A percentile compares a stretch with the other conserved stretches of the same genome.
phyloP scores from a whole-genome alignment of 92 coral and sea anemone genomes.

The Umimayanthus kanabou region DNA sequence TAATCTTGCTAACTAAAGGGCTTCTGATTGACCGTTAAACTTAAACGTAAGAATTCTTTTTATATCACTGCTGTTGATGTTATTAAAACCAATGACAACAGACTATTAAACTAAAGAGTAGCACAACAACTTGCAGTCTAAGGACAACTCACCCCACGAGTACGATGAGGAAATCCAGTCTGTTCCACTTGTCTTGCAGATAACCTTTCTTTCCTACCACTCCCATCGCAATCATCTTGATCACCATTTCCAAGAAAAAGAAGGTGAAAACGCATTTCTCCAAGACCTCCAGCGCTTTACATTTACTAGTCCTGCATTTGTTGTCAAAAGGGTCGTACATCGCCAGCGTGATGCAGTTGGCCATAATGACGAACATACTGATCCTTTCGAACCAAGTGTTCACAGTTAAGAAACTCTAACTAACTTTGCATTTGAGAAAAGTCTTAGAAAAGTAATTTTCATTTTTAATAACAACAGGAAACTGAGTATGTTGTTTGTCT shows the following conservation, averaged over 20 bases:
- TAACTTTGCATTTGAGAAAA: not conserved
- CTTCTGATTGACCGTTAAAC: no score
- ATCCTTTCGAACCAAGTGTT: conserved; percentile 92
- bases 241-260: conserved; percentile 85
- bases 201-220: conserved; percentile 84
- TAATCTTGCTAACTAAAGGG: no score
- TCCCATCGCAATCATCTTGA: conserved; percentile 98
- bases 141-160: conserved; percentile 76
- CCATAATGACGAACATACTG: conserved; percentile 87
- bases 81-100: not conserved
- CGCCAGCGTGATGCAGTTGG: conserved; percentile 90
- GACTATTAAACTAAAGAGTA: not conserved
- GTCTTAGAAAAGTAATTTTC: not conserved
- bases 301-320: conserved; percentile 55
- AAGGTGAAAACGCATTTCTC: conserved; percentile 81
- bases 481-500: no score
- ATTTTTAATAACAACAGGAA: no score
- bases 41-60: no score
- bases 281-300: conserved; percentile 71
- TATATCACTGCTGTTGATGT: no score
- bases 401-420: conserved; percentile 60
- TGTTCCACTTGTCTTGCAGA: conserved; percentile 91
- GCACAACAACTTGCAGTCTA: no score
- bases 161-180: conserved; percentile 89
- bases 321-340: conserved; percentile 87